Percentiles rank a stretch among this genome's conserved stretches.
These are phyloP conservation scores for Ectropis crepuscularia DNA, from an alignment of 2,888 invertebrate genomes.

Conservation along the genomic window DNA sequence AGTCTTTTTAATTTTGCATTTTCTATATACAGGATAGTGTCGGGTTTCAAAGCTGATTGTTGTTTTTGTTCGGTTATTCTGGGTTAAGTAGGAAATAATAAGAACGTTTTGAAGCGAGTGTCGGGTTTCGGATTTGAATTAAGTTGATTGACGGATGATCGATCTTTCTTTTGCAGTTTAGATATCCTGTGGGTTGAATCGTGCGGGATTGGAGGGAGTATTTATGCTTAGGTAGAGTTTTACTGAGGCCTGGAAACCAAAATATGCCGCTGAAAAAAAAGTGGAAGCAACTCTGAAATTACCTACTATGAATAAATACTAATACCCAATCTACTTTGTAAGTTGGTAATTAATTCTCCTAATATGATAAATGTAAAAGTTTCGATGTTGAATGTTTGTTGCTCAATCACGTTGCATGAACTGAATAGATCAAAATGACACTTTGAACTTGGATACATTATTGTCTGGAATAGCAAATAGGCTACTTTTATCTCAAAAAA, in stretches of 20 bases:
- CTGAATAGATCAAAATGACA: no score
- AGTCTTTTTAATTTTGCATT: slow-evolving; percentile 77
- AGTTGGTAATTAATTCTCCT: no score
- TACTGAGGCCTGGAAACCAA: not conserved
- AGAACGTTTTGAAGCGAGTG: slow-evolving; percentile 52
- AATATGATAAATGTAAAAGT: no score
- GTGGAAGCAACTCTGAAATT: no score
- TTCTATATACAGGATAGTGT: slow-evolving; percentile 73
- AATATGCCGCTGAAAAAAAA: no score
- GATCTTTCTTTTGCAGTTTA: slow-evolving; percentile 50
- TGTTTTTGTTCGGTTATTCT: slow-evolving; percentile 58
- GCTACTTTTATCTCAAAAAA: no score
- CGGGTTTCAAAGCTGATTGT: slow-evolving; percentile 65
- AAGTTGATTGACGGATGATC: slow-evolving; percentile 66
- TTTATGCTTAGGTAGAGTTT: not conserved
- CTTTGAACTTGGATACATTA: no score
- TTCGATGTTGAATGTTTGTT: no score
- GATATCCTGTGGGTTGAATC: slow-evolving; percentile 41
- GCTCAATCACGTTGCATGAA: no score
- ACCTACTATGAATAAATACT: no score
- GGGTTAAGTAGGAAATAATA: slow-evolving; percentile 72
- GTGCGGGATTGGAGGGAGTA: slow-evolving; percentile 26
- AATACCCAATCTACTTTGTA: no score
- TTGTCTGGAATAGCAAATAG: no score
- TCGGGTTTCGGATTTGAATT: slow-evolving; percentile 64